Evolutionary conservation across 2,888 invertebrate genomes (phyloP), one percentile per base, ranked within the genome.

Genomic region (Onchidella celtica): DNA sequence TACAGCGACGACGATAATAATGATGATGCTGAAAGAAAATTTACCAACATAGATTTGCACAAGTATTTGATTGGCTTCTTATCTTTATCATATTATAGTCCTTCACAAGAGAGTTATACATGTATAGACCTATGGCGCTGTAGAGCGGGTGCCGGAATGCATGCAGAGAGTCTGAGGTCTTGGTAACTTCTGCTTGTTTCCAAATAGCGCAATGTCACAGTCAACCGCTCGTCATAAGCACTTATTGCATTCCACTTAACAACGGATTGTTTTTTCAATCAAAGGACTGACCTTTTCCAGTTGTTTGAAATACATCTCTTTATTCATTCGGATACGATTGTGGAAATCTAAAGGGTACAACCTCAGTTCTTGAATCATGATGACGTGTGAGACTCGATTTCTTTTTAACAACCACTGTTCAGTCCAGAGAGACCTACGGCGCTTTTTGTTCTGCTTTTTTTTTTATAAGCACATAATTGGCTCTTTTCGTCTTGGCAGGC

Each of bases 201-300:
- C 61, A 61, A 61, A 61, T 27, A 61, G 61, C 61, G 61, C n/a
- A 61, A 61, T 61, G 61, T 27, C 61, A 61, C 61, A 61, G 61
- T n/a, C 27, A 61, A 27, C 61, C 61, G 27, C 61, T n/a, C n/a
- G n/a, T 61, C n/a, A 61, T n/a, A n/a, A 14, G n/a, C n/a, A 61
- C 61, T n/a, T 61, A 61, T n/a, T 61, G 61, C 61, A 61, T 61
- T 61, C 61, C 61, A 14, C 61, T 14, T 61, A 61, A 14, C n/a
- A 61, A n/a, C n/a, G 61, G n/a, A 61, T 61, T 27, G 61, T n/a
- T 61, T 27, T 21, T 61, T 61, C 61, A 27, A n/a, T 61, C 27
- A 24, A 24, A 4, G 61, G n/a, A 24, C 61, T 61, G 61, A 61
- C 61, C n/a, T 61, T n/a, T 61, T 61, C 61, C 27, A 61, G 61